Evolutionary conservation across 2,113 vertebrate genomes (phyloP).

Genomic region (Pionites leucogaster): DNA sequence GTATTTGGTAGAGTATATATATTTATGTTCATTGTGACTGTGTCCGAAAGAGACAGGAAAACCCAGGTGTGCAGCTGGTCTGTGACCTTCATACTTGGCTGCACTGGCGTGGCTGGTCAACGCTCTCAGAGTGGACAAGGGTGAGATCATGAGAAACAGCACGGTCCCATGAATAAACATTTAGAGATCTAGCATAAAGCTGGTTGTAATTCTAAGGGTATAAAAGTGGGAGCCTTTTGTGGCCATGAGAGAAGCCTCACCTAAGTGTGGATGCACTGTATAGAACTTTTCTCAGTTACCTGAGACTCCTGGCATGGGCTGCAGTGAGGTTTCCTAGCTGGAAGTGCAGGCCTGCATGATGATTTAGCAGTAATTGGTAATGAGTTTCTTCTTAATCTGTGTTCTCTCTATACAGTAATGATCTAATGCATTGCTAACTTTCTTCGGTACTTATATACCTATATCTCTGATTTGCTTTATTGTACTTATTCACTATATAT

Average conservation of each 20-base stretch:
- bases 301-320: background rate
- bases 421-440: background rate
- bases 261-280: too few species aligned
- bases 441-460: background rate
- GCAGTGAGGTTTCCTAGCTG: background rate
- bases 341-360: background rate
- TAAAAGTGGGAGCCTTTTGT: background rate
- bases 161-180: background rate
- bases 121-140: background rate
- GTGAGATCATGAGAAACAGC: background rate
- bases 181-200: background rate
- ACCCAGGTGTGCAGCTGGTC: background rate
- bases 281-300: too few species aligned
- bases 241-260: background rate
- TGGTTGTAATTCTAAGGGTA: background rate
- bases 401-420: background rate
- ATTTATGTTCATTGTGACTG: background rate
- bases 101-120: background rate
- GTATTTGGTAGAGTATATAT: background rate
- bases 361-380: background rate
- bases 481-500: background rate
- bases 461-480: background rate
- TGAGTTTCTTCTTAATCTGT: background rate
- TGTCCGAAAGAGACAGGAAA: background rate
- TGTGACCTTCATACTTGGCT: background rate